These are phyloP conservation scores for Akabosia matsudoensis DNA, from an alignment of 1,140 invertebrate species.

Conservation along the genomic window DNA sequence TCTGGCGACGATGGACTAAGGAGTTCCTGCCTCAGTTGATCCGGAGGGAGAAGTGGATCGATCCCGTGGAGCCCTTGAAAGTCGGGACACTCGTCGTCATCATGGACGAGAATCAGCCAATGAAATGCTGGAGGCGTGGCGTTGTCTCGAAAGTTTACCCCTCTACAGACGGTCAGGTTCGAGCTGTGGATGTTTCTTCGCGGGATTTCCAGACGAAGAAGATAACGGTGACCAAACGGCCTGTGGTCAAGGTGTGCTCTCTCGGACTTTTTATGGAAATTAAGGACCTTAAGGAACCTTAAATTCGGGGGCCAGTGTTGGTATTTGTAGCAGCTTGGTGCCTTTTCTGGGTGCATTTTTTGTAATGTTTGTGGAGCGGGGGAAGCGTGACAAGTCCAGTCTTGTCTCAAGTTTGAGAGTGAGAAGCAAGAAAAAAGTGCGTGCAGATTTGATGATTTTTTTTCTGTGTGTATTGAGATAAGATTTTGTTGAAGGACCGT, in stretches of 20 bases:
- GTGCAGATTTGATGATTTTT: no score
- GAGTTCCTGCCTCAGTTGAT: slow-evolving; percentile 25
- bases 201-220: background rate
- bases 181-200: background rate
- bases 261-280: background rate
- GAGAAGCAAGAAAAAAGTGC: no score
- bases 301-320: no score
- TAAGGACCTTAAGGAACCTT: background rate
- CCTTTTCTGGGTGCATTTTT: no score
- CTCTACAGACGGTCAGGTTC: background rate
- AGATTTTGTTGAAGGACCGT: no score
- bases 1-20: slow-evolving; percentile 27
- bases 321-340: no score
- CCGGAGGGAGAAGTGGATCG: slow-evolving; percentile 22
- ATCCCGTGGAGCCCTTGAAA: background rate
- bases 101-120: background rate
- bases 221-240: background rate
- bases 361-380: no score
- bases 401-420: no score
- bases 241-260: background rate
- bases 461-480: no score
- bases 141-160: background rate
- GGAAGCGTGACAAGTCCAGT: no score
- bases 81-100: slow-evolving; percentile 29
- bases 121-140: slow-evolving; percentile 15